These are phyloP conservation scores for Nyctibius grandis DNA, from an alignment of 2,797 vertebrate species.

Conservation along the genomic window DNA sequence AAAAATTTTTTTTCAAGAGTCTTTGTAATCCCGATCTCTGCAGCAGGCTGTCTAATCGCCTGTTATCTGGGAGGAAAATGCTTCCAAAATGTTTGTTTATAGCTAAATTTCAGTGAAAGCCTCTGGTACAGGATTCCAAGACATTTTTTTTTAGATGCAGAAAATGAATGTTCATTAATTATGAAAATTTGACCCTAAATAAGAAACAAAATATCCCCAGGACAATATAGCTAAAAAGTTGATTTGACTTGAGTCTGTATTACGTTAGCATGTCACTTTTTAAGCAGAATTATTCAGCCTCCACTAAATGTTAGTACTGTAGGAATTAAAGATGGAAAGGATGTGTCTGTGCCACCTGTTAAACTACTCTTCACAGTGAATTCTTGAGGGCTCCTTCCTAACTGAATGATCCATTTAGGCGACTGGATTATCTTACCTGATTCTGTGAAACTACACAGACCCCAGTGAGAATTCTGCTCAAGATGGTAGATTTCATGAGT, in stretches of 20 bases:
- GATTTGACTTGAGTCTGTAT: not conserved
- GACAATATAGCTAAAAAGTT: not conserved
- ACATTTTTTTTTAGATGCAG: not conserved
- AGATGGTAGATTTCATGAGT: not conserved
- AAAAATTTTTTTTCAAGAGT: not conserved
- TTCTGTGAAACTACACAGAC: not conserved
- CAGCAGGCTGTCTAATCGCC: not conserved
- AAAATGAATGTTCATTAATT: not conserved
- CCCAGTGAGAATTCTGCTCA: not conserved
- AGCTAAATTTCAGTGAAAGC: not conserved
- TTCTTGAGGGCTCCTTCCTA: not conserved
- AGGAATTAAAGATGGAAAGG: not conserved
- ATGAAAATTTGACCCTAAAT: not conserved
- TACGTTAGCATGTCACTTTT: not conserved
- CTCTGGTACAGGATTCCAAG: not conserved
- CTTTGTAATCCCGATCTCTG: not conserved
- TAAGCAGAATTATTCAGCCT: not conserved
- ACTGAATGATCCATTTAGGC: not conserved
- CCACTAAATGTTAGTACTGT: not conserved
- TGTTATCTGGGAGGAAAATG: not conserved
- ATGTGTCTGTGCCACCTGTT: not conserved
- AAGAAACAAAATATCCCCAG: not conserved
- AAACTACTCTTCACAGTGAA: not conserved
- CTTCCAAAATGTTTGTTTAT: not conserved
- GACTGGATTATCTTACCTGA: not conserved